Percentiles rank a stretch among this genome's conserved stretches.
phyloP scores from a whole-genome alignment of 2,113 vertebrate genomes.

The Ictidomys tridecemlineatus region DNA sequence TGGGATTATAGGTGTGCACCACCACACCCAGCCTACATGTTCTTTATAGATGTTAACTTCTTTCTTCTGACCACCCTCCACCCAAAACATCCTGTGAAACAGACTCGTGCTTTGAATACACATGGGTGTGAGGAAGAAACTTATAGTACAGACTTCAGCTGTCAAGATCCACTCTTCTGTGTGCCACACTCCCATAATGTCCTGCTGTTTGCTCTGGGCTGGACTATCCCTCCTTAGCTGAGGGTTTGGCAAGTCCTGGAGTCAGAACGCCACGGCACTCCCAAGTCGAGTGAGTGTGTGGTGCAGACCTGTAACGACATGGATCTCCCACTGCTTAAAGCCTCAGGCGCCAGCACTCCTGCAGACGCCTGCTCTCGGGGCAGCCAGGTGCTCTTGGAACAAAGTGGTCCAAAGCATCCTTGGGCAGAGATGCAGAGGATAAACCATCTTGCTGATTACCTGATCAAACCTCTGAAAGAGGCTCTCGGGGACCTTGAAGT shows the following conservation, averaged over 20 bases:
- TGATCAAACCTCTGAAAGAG: background rate
- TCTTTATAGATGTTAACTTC: background rate
- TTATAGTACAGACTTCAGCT: background rate
- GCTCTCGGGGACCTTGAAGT: no score
- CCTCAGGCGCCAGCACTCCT: background rate
- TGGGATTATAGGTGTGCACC: no score
- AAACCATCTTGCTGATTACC: background rate
- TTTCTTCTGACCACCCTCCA: background rate
- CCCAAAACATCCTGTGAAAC: background rate
- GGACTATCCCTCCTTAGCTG: background rate
- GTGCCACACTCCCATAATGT: background rate
- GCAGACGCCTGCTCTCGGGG: background rate
- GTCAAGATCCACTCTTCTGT: background rate
- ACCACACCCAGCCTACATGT: no score
- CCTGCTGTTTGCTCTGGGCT: background rate
- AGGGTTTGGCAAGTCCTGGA: background rate
- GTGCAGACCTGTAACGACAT: fast-evolving
- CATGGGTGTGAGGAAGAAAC: background rate
- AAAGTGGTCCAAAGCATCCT: background rate
- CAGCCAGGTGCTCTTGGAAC: background rate
- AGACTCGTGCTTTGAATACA: background rate
- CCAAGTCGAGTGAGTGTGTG: background rate
- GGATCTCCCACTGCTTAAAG: background rate
- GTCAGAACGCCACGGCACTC: background rate
- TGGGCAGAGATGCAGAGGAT: background rate